These are phyloP conservation scores for Brachionus rotundiformis DNA, from an alignment of 1,140 invertebrate species.

Conservation along the genomic window DNA sequence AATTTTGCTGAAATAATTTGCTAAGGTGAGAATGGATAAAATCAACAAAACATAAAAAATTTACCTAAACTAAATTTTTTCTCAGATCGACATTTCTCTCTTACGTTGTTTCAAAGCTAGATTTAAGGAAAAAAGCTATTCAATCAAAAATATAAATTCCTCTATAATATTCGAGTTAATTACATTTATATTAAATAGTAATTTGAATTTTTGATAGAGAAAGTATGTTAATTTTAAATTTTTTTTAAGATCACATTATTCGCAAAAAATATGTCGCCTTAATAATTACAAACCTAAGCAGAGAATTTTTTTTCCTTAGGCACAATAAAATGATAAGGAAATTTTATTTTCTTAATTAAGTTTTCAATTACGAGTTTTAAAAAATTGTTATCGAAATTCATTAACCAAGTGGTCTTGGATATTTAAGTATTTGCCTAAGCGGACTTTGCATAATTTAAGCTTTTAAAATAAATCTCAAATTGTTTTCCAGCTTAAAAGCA, in stretches of 20 bases:
- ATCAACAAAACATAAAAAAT: background rate
- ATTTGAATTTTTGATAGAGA: background rate
- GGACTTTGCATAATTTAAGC: background rate
- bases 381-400: background rate
- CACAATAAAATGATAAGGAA: background rate
- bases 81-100: background rate
- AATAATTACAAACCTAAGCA: background rate
- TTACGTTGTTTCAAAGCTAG: background rate
- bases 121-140: too few relatives aligned
- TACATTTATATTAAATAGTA: background rate
- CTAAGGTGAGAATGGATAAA: background rate
- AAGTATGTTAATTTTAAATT: background rate
- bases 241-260: background rate
- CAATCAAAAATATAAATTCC: background rate
- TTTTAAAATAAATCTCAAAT: background rate
- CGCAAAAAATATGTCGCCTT: background rate
- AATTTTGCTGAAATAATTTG: background rate
- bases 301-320: background rate
- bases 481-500: background rate
- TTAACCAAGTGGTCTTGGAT: background rate
- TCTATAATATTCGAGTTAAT: too few relatives aligned
- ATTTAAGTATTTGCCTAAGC: background rate
- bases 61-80: background rate
- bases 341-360: background rate
- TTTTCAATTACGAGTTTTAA: background rate